Conservation (phyloP, 1,140 invertebrate genomes). For the Hydropsyche tenuis region DNA sequence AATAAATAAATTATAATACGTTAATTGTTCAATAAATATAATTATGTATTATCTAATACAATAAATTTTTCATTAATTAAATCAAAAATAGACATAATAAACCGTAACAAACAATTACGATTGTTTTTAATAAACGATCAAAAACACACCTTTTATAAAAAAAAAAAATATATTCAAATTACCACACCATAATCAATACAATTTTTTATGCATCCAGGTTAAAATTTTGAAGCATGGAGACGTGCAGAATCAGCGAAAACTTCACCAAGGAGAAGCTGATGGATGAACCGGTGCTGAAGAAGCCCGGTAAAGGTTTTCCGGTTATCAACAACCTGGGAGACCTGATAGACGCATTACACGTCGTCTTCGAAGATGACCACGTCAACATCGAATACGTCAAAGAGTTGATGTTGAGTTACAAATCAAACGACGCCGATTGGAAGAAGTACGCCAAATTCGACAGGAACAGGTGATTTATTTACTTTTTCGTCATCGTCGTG, state of each 20-base stretch:
- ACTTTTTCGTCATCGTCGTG: too few relatives aligned
- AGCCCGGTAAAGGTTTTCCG: background rate
- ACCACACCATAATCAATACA: too few relatives aligned
- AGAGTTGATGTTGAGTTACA: conserved; percentile 84
- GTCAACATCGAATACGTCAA: conserved; percentile 91
- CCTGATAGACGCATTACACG: conserved; percentile 75
- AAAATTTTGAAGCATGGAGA: background rate
- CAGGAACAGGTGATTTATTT: conserved; percentile 79
- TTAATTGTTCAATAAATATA: too few relatives aligned
- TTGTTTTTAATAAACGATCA: too few relatives aligned
- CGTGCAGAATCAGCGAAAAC: background rate
- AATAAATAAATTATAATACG: too few relatives aligned
- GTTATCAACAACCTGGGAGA: conserved; percentile 66
- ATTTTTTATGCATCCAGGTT: too few relatives aligned
- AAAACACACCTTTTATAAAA: too few relatives aligned
- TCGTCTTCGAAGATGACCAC: conserved; percentile 76
- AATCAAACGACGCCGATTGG: conserved; percentile 90
- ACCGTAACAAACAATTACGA: too few relatives aligned
- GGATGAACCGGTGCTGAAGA: background rate
- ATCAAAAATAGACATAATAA: too few relatives aligned
- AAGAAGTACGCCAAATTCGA: conserved; percentile 95
- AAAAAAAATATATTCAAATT: too few relatives aligned
- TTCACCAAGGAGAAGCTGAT: background rate
- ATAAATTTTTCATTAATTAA: too few relatives aligned
- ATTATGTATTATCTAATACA: too few relatives aligned